phyloP scores from a whole-genome alignment of 2,113 vertebrate genomes.

The Ramphastos sulfuratus region DNA sequence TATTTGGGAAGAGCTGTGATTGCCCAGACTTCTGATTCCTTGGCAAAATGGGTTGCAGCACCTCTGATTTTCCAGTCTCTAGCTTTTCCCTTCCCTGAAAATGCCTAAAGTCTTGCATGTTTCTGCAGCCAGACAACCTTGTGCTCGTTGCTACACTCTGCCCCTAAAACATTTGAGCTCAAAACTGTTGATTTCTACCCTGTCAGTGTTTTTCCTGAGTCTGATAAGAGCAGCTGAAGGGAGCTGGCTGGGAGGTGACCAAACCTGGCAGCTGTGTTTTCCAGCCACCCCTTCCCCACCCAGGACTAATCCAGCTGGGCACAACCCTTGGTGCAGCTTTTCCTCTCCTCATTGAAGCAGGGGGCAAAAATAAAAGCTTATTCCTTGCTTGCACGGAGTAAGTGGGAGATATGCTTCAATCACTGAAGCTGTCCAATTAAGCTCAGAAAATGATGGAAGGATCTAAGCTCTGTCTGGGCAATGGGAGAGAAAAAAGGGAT shows the following conservation, averaged over 20 bases:
- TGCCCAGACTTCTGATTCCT: neutral
- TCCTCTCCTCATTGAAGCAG: neutral
- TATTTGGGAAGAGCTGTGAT: neutral
- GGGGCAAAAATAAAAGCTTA: neutral
- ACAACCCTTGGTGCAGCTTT: neutral
- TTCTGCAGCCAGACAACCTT: neutral
- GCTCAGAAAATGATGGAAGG: neutral
- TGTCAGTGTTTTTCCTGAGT: neutral
- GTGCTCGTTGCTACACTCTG: rapidly evolving
- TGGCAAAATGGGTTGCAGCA: neutral
- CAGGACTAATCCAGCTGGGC: neutral
- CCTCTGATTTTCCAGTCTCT: neutral
- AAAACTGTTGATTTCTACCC: neutral
- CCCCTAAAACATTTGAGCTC: neutral
- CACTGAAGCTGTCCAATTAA: neutral
- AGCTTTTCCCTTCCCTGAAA: neutral
- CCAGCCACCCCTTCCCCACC: neutral
- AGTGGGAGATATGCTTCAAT: rapidly evolving
- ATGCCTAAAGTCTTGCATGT: neutral
- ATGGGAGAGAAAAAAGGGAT: neutral
- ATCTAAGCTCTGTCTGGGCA: neutral
- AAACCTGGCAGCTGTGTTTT: neutral
- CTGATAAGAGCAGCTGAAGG: neutral
- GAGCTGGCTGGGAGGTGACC: neutral
- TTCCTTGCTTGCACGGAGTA: neutral